A percentile compares a stretch with the other conserved stretches of the same genome.
These are phyloP conservation scores for Actinia equina DNA, from an alignment of 64 coral and sea anemone species.

Conservation along the genomic window DNA sequence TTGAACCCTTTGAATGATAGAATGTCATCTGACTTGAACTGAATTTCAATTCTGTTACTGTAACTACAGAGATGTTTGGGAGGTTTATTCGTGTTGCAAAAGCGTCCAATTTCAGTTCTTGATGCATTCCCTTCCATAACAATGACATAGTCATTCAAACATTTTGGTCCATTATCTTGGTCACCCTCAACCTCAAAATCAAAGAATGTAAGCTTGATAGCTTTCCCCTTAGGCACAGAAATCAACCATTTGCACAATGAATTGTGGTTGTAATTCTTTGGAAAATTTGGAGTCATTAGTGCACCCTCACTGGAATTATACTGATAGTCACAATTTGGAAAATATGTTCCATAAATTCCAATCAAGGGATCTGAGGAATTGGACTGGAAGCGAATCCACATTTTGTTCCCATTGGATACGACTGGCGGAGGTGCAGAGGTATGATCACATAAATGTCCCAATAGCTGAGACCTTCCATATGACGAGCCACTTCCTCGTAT, in stretches of 20 bases:
- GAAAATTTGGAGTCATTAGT: slow-evolving; percentile 64
- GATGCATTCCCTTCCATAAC: slow-evolving; percentile 56
- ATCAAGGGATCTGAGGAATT: slow-evolving; percentile 69
- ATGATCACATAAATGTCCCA: slow-evolving; percentile 56
- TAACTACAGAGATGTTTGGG: slow-evolving; percentile 66
- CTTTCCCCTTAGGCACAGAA: slow-evolving; percentile 48
- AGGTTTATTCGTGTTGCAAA: slow-evolving; percentile 71
- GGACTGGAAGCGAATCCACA: slow-evolving; percentile 82
- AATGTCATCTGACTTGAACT: slow-evolving; percentile 75
- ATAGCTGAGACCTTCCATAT: slow-evolving; percentile 47
- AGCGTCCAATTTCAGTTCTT: slow-evolving; percentile 58
- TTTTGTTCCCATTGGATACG: slow-evolving; percentile 26
- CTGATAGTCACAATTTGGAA: slow-evolving; percentile 61
- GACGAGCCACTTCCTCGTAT: slow-evolving; percentile 46
- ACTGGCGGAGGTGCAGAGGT: slow-evolving; percentile 52
- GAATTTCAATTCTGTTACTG: slow-evolving; percentile 48
- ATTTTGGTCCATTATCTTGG: slow-evolving; percentile 28
- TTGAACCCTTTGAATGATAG: slow-evolving; percentile 70
- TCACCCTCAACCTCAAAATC: slow-evolving; percentile 76
- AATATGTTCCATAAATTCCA: slow-evolving; percentile 69
- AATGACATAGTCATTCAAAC: slow-evolving; percentile 55
- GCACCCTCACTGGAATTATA: slow-evolving; percentile 16
- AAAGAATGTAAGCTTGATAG: slow-evolving; percentile 54
- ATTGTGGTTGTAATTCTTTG: slow-evolving; percentile 81
- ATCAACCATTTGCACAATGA: slow-evolving; percentile 74